A percentile compares a stretch with the other conserved stretches of the same genome.
These are phyloP conservation scores for Paguma larvata DNA, from an alignment of 2,797 vertebrate genomes.

Conservation along the genomic window DNA sequence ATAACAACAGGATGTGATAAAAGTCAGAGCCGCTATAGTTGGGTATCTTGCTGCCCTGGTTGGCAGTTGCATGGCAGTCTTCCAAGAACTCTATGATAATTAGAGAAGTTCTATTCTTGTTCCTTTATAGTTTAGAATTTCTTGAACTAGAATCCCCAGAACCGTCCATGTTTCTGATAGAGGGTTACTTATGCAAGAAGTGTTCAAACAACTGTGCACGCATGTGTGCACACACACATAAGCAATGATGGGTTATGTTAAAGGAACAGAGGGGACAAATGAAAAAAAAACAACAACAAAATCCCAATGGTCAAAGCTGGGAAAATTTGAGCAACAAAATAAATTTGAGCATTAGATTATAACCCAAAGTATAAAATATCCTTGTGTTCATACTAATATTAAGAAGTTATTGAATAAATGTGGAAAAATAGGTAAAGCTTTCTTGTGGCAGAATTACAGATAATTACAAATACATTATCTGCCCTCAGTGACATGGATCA, in stretches of 20 bases:
- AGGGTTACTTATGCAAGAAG: background rate
- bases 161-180: background rate
- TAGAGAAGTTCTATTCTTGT: constrained; percentile 69
- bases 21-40: constrained; percentile 53
- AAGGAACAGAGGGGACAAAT: background rate
- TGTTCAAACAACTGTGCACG: background rate
- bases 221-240: too few relatives aligned
- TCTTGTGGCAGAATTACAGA: background rate
- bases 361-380: background rate
- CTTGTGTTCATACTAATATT: background rate
- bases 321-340: background rate
- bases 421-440: background rate
- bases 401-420: background rate
- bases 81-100: constrained; percentile 71
- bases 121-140: constrained; percentile 66
- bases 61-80: constrained; percentile 39
- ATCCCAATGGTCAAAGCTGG: background rate
- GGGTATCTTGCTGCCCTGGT: constrained; percentile 52
- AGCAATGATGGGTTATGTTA: background rate
- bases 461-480: background rate
- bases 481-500: background rate
- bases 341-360: background rate
- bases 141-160: constrained; percentile 53
- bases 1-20: constrained; percentile 70
- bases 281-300: background rate